phyloP scores from a whole-genome alignment of 2,888 invertebrate genomes.

The Zonitis immaculata region DNA sequence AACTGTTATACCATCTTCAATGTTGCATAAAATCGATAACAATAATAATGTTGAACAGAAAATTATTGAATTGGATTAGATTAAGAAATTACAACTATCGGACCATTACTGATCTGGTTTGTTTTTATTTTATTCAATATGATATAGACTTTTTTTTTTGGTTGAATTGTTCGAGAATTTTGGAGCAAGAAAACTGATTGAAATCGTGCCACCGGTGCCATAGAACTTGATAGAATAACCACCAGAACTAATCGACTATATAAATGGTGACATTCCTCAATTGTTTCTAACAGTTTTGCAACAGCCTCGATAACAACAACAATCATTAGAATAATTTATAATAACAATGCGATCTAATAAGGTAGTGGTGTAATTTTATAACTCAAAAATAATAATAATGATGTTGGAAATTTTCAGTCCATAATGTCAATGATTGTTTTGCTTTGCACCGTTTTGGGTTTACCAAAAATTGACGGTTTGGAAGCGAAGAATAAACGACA shows the following conservation, averaged over 20 bases:
- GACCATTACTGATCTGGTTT: constrained; percentile 7
- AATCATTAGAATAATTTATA: no score
- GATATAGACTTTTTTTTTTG: background rate
- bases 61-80: background rate
- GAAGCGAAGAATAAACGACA: constrained; percentile 25
- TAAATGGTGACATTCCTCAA: constrained; percentile 25
- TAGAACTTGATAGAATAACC: constrained; percentile 30
- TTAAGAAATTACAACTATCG: constrained; percentile 17
- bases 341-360: constrained; percentile 31
- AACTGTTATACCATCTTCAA: no score
- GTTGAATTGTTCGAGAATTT: constrained; percentile 19
- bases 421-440: constrained; percentile 24
- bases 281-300: constrained; percentile 20
- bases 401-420: no score
- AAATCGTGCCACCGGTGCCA: constrained; percentile 26
- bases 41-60: no score
- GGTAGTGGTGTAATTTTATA: no score
- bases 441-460: constrained; percentile 25
- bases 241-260: constrained; percentile 26
- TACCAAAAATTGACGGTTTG: constrained; percentile 25
- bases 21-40: no score
- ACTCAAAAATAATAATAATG: no score
- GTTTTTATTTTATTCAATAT: background rate
- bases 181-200: constrained; percentile 26
- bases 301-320: constrained; percentile 1